Base-by-base conservation (phyloP, 2,888 invertebrate species). In the Troglohyphantes excavatus region DNA sequence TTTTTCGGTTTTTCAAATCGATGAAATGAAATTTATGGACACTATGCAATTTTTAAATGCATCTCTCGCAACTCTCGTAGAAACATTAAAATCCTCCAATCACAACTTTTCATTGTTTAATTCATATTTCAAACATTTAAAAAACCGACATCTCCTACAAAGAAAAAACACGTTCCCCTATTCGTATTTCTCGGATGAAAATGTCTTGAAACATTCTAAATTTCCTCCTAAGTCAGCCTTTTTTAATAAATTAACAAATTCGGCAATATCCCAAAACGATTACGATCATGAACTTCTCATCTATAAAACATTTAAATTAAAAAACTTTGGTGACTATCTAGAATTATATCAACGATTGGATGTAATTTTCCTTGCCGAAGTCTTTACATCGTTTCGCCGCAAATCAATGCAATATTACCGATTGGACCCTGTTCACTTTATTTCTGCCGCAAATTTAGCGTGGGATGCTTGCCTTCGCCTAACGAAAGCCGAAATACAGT, bases 21-120 rank as follows among this genome's bases (percentile, higher is more conserved):
- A 76, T 63, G 39, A 61, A 27, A 27, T 76, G 6, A 61, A 29
- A 21, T 76, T 76, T 63, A 59, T 76, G 29, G 76, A 76, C 29
- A 59, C 27, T 29, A 27, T 27, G 23, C 63, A 63, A 39, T 76
- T 76, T 76, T 33, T 76, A 29, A 33, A 76, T n/a, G 63, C 76
- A 2, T 63, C 76, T 2, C 27, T 76, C n/a, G 63, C n/a, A 1
- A 76, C 61, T 26, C 63, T 76, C 0, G 33, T 76, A 5, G 33
- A 61, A 21, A 76, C 53, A 3, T 27, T 76, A 9, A 61, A n/a
- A 11, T 2, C 53, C 0, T 61, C 61, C 2, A 13, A 76, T 63
- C 76, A 76, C 19, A 13, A 39, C 39, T 39, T 39, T 13, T 13
- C 39, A 11, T 3, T 3, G 33, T 63, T 33, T 9, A 33, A 33